Evolutionary conservation across 2,888 invertebrate species (phyloP).

Genomic region (Aphidoletes aphidimyza): DNA sequence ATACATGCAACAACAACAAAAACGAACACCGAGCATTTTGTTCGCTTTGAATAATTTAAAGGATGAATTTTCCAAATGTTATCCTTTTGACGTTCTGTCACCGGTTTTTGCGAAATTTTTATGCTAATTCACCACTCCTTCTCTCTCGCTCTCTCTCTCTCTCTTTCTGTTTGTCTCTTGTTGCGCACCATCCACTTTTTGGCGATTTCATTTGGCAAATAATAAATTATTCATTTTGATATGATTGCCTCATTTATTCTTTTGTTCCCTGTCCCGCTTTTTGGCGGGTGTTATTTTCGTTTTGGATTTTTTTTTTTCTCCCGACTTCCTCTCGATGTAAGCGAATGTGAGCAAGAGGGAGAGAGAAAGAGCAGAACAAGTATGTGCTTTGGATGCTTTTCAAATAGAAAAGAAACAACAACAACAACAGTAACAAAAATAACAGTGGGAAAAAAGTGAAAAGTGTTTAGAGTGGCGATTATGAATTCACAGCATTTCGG

Average conservation of each 20-base stretch:
- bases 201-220: slow-evolving; percentile 17
- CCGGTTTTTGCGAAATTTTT: background rate
- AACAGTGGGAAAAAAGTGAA: background rate
- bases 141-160: background rate
- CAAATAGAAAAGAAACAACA: too few relatives aligned
- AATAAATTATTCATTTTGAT: slow-evolving; percentile 46
- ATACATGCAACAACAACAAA: background rate
- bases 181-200: background rate
- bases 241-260: slow-evolving; percentile 51
- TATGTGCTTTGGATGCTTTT: too few relatives aligned
- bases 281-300: slow-evolving; percentile 14
- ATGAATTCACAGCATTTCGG: background rate
- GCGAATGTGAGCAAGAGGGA: too few relatives aligned
- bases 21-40: background rate
- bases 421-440: background rate
- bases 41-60: slow-evolving; percentile 41
- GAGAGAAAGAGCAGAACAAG: too few relatives aligned
- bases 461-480: slow-evolving; percentile 15
- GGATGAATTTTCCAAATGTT: slow-evolving; percentile 1
- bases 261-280: background rate
- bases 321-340: background rate
- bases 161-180: background rate
- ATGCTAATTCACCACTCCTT: background rate
- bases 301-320: too few relatives aligned
- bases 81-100: slow-evolving; percentile 45